Conservation (phyloP, 2,113 vertebrate genomes). For the Alces alces region DNA sequence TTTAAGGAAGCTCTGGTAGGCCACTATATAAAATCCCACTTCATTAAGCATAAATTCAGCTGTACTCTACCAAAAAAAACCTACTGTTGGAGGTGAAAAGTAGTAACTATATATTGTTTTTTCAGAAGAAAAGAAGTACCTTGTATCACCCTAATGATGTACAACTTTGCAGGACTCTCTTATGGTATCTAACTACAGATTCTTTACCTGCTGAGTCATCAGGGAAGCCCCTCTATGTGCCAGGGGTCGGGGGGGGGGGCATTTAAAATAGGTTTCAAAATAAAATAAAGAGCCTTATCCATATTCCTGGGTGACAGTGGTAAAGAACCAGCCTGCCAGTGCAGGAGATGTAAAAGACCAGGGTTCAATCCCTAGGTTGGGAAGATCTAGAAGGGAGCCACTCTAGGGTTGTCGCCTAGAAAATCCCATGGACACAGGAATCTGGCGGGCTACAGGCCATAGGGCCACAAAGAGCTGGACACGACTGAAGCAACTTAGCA, state of each 20-base stretch:
- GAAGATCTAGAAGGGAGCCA: not conserved
- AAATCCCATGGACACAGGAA: not conserved
- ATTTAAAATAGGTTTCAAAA: slow-evolving; percentile 70
- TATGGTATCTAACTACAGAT: slow-evolving; percentile 82
- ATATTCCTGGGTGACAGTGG: slow-evolving; percentile 83
- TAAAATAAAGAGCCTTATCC: slow-evolving; percentile 79
- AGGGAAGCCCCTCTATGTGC: slow-evolving; percentile 68
- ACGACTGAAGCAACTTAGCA: not conserved
- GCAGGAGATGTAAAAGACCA: not conserved
- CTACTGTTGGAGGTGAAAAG: slow-evolving; percentile 86
- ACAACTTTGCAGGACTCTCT: slow-evolving; percentile 82
- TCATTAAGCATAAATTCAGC: slow-evolving; percentile 82
- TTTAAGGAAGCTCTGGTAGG: not conserved
- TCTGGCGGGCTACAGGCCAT: not conserved
- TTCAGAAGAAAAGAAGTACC: slow-evolving; percentile 82
- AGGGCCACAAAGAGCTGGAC: not conserved
- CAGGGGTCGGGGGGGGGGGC: not conserved
- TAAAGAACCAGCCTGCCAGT: not conserved
- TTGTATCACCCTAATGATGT: slow-evolving; percentile 85
- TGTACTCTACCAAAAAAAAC: slow-evolving; percentile 71
- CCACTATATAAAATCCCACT: not conserved
- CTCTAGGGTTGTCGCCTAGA: not conserved
- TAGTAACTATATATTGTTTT: slow-evolving; percentile 83
- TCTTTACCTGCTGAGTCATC: not conserved
- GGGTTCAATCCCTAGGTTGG: not conserved